A percentile compares a stretch with the other conserved stretches of the same genome.
These are phyloP conservation scores for Elachura formosa DNA, from an alignment of 2,113 vertebrate genomes.

Conservation along the genomic window DNA sequence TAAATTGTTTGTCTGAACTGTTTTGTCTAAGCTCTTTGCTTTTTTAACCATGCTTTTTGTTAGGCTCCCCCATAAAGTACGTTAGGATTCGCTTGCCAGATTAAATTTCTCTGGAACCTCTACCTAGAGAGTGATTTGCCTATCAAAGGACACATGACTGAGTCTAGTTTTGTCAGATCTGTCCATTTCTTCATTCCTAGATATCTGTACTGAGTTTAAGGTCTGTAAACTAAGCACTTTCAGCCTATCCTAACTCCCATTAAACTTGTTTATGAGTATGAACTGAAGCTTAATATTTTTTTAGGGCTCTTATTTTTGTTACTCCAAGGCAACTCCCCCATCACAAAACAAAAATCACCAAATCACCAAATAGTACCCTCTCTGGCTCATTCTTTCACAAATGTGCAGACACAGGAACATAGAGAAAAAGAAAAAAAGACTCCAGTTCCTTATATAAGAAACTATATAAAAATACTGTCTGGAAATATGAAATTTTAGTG, in stretches of 20 bases:
- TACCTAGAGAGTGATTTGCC: neutral
- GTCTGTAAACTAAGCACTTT: neutral
- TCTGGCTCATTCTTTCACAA: neutral
- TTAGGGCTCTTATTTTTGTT: neutral
- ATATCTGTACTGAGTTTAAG: neutral
- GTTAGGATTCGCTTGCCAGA: neutral
- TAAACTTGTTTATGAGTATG: neutral
- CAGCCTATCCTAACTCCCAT: neutral
- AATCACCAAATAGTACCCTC: neutral
- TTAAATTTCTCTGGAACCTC: neutral
- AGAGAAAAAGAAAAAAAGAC: neutral
- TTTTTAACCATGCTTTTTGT: neutral
- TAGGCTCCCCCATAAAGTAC: neutral
- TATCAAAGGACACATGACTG: neutral
- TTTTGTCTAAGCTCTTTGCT: neutral
- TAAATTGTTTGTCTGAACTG: neutral
- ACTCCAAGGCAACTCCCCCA: neutral
- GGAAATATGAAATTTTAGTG: neutral
- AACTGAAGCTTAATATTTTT: neutral
- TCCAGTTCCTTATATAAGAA: too few species aligned
- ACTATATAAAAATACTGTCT: neutral
- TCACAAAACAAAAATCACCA: neutral
- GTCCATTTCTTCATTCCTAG: neutral
- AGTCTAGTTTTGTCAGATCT: neutral
- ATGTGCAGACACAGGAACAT: neutral